These are phyloP conservation scores for Cydia fagiglandana DNA, from an alignment of 1,140 invertebrate species.

Conservation along the genomic window DNA sequence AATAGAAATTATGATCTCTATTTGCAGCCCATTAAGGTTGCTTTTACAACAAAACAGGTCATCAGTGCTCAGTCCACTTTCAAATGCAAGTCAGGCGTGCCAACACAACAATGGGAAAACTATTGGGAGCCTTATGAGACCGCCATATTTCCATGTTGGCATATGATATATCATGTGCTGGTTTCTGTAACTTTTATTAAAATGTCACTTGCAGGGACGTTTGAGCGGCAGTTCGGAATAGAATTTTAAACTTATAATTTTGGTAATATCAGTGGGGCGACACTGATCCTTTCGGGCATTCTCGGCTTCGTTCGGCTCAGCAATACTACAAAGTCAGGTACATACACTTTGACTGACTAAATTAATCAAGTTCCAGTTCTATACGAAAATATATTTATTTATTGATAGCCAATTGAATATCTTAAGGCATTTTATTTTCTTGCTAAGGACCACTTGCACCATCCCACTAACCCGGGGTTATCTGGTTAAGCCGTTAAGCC, in stretches of 20 bases:
- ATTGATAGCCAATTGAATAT: too few relatives aligned
- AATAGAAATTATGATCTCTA: background rate
- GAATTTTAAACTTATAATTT: background rate
- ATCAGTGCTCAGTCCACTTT: background rate
- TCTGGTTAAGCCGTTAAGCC: too few relatives aligned
- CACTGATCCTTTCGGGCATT: too few relatives aligned
- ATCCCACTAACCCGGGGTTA: too few relatives aligned
- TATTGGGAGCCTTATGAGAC: background rate
- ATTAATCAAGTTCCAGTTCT: too few relatives aligned
- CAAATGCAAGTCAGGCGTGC: background rate
- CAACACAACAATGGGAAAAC: background rate
- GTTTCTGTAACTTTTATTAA: background rate
- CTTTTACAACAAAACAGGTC: background rate
- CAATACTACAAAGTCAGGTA: too few relatives aligned
- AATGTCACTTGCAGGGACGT: background rate
- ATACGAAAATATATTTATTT: too few relatives aligned
- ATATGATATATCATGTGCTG: background rate
- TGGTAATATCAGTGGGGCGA: too few relatives aligned
- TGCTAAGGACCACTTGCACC: too few relatives aligned
- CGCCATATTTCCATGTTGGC: conserved; percentile 6
- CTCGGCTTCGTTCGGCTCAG: too few relatives aligned
- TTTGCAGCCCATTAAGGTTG: background rate
- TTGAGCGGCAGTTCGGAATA: background rate
- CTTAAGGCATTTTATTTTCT: too few relatives aligned
- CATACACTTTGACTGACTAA: too few relatives aligned